Evolutionary conservation across 2,797 vertebrate genomes (phyloP), one percentile per base, ranked within the genome.

Genomic region (Okamejei kenojei): DNA sequence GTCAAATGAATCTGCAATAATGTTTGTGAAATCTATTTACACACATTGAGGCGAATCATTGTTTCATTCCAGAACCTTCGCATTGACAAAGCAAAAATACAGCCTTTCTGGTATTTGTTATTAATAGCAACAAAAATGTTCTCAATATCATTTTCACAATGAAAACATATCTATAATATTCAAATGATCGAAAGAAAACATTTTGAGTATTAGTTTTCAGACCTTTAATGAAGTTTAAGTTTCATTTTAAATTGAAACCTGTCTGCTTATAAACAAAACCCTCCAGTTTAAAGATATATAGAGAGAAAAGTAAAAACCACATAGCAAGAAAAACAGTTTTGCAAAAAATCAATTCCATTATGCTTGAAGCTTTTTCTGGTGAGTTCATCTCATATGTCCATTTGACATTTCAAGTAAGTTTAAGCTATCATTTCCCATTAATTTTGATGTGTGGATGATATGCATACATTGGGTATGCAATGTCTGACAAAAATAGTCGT

Each of bases 1-100:
- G 63, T 90, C 93, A 94, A 94, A 93, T 94, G 94, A 95, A 95
- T 95, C 93, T 91, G 15, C 65, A 93, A 78, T 94, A 93, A 88
- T 94, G 29, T 76, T 95, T 76, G 95, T 95, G 94, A 95, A 96
- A 94, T 93, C 94, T 95, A 93, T 96, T 95, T 96, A 94, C 95
- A 96, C 94, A 93, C 63, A 95, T 79, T 90, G 93, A 93, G 54
- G 90, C 95, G 95, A 96, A 96, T 71, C 95, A 96, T 95, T 94
- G 94, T 93, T 35, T 93, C 94, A 94, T 91, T 93, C 81, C 93
- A 79, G 93, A 94, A 94, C 94, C 95, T 95, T 96, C 95, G 95
- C 82, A 94, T 93, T 96, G 96, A 97, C 93, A 8, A 92, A 73
- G 38, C 45, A 54, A 96, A 96, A 95, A 95, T n/a, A 74, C 93